Base-by-base conservation (phyloP, 2,888 invertebrate species). In the Agapostemon virescens region DNA sequence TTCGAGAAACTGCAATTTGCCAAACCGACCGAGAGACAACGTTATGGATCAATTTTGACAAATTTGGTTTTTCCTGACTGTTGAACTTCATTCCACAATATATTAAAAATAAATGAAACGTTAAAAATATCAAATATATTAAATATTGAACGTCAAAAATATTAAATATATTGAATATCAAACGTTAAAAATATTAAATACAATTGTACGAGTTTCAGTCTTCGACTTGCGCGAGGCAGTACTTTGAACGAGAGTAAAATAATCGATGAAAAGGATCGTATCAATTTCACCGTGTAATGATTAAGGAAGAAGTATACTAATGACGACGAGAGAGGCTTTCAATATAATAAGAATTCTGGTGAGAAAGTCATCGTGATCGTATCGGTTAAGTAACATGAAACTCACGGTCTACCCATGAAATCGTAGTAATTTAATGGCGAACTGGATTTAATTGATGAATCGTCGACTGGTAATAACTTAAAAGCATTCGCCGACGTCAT, bases 401-500 rank as follows among this genome's bases (percentile, higher is more conserved):
- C 26, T 36, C 23, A 42, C 40, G 45, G 20, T 64, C 20, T 26
- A 71, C 33, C 26, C 33, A 1, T n/a, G 40, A 63, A 78, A 52
- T 64, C 69, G 23, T 33, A 23, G 33, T 40, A 52, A n/a, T 58
- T 73, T 26, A 69, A 79, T 30, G 42, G 52, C 1, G n/a, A 23
- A 45, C 52, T 33, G 15, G 13, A 40, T 73, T 66, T 69, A 79
- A 79, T 79, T 80, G 73, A 80, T 64, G 72, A 72, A 66, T 79
- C 80, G 30, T 23, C 64, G 55, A 49, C 69, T 49, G 80, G 30
- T 80, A 80, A 80, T 80, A 80, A 80, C 55, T 80, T 69, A 73
- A 79, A 80, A 77, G 67, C 72, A n/a, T 76, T 66, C 52, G n/a
- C 0, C 36, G 33, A 20, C 69, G 76, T 72, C 76, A 49, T 55